phyloP scores from a whole-genome alignment of 2,888 invertebrate species.

The Notodonta dromedarius region DNA sequence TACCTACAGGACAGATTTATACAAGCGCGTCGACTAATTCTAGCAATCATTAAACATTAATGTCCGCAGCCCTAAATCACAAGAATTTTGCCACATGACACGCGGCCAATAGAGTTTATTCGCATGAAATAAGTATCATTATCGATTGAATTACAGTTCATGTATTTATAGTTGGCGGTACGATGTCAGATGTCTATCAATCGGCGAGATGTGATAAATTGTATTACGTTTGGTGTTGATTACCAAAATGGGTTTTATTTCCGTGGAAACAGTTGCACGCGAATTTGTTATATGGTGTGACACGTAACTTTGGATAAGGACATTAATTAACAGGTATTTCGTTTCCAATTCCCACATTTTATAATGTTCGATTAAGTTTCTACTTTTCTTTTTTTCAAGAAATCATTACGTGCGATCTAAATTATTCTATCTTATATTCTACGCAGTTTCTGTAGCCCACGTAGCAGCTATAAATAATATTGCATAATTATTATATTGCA shows the following conservation, averaged over 20 bases:
- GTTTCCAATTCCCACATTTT: no score
- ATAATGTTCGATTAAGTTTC: no score
- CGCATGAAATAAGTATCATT: slow-evolving; percentile 43
- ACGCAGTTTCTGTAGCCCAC: no score
- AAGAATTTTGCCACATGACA: slow-evolving; percentile 42
- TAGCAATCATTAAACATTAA: slow-evolving; percentile 40
- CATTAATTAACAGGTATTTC: no score
- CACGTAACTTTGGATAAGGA: no score
- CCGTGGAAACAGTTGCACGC: not conserved
- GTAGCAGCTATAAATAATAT: no score
- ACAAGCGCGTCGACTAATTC: slow-evolving; percentile 26
- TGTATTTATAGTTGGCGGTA: slow-evolving; percentile 34
- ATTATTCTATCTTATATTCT: no score
- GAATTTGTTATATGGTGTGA: not conserved
- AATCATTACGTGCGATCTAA: no score
- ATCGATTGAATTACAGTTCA: slow-evolving; percentile 41
- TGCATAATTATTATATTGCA: no score
- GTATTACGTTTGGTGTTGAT: slow-evolving; percentile 29
- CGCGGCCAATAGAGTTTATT: slow-evolving; percentile 4
- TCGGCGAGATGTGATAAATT: slow-evolving; percentile 46
- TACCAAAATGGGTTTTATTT: not conserved
- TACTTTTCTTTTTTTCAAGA: no score
- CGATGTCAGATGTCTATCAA: slow-evolving; percentile 44
- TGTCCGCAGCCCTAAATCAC: slow-evolving; percentile 40
- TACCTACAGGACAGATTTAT: not conserved